Evolutionary conservation across 2,113 vertebrate genomes (phyloP), one percentile per base, ranked within the genome.

Genomic region (Sminthopsis crassicaudata): DNA sequence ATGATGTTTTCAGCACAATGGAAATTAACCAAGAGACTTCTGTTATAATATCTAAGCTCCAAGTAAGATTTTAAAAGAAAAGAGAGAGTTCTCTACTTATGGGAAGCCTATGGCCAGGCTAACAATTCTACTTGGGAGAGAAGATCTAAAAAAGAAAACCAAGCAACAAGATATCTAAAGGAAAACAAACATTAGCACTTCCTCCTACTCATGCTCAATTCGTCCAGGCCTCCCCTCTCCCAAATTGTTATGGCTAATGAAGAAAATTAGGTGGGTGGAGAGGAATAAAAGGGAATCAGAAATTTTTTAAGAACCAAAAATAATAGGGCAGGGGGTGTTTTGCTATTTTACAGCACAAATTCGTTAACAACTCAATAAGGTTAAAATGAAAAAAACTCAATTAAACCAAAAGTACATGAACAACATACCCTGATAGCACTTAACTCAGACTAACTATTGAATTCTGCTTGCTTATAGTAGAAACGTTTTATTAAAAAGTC

Each of bases 1-100:
- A 1, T 22, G 55, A 54, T 60, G 30, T 42, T 52, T 88, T 90
- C 84, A 9, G 91, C 48, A 91, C 94, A 93, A 91, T 92, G 57
- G 91, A 88, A 94, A 96, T 67, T 51, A 96, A 55, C 36, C 46
- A 23, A 53, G 6, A 50, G 90, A 93, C 94, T 91, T 84, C 10
- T 1, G 3, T 19, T n/a, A n/a, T 52, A 93, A 93, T 90, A 92
- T 95, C 92, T 53, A 60, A 84, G 46, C 36, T 6, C 6, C 89
- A 94, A 94, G 92, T 67, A 46, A 94, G 95, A 95, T 55, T 53
- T 53, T 53, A 46, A 27, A 89, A n/a, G 36, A n/a, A 4, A 67
- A 67, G 60, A 19, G 30, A 93, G 93, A 92, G 51, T 84, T 46
- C 50, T 84, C 67, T 42, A 23, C 19, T 84, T 48, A 42, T 89